Base-by-base conservation (phyloP, 2,888 invertebrate species). In the Antitype chi region DNA sequence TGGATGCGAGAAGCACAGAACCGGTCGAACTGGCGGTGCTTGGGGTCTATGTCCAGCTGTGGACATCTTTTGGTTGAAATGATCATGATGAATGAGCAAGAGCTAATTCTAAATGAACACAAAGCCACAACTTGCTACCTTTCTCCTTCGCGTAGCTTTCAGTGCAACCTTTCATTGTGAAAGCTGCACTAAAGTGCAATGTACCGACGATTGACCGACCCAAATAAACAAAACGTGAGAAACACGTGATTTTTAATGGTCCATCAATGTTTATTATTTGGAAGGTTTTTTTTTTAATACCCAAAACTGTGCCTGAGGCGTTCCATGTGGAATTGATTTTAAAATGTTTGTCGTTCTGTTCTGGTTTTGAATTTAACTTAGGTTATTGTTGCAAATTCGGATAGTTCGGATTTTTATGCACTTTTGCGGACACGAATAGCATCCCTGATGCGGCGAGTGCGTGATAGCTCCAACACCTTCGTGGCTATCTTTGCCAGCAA, bases 121-220 rank as follows among this genome's bases (percentile, higher is more conserved):
- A 43, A 43, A 17, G 17, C 28, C 23, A 43, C 17, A 11, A 1
- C 17, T 25, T 6, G 11, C 0, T 8, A 5, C 60, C 11, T 57
- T 55, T 80, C 74, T 53, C n/a, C 17, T 23, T 70, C 49, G 57
- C 70, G 8, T 55, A 38, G 79, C 79, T 64, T 75, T 67, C 57
- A 49, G 70, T 79, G 67, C 25, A 20, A 9, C 28, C 60, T n/a
- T 25, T 20, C 38, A 25, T 63, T 70, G 62, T 67, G 82, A 82
- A 82, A 82, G 83, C 63, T 72, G 43, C 66, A 73, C 23, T 49
- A 49, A 73, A 43, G 79, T 72, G 75, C 70, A 82, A 49, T 60
- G 67, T 25, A 62, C 72, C 70, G 23, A n/a, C n/a, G 20, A 5
- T 2, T 23, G 23, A 62, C 23, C 2, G 62, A 53, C 75, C 62